A percentile compares a stretch with the other conserved stretches of the same genome.
Conservation (phyloP, 2,113 vertebrate species). For the Cheilinus undulatus region DNA sequence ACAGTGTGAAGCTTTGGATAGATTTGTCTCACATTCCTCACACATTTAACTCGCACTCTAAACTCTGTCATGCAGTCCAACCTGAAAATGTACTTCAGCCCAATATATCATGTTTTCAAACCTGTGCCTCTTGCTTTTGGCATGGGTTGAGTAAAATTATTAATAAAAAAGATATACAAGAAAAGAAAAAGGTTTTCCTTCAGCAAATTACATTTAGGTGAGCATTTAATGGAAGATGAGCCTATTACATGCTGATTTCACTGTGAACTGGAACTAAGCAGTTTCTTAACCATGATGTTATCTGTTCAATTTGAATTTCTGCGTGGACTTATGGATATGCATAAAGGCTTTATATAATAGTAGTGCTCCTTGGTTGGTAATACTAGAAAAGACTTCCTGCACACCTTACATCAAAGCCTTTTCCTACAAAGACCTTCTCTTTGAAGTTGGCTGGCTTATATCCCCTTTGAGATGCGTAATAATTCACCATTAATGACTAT, state of each 20-base stretch:
- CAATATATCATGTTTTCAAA: slow-evolving; percentile 8
- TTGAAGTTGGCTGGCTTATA: slow-evolving; percentile 46
- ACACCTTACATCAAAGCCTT: slow-evolving; percentile 41
- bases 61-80: background rate
- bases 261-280: background rate
- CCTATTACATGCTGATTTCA: background rate
- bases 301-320: slow-evolving; percentile 4
- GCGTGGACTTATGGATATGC: background rate
- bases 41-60: slow-evolving; percentile 34
- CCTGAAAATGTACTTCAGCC: slow-evolving; percentile 10
- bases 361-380: slow-evolving; percentile 2
- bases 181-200: background rate
- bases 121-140: background rate
- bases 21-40: slow-evolving; percentile 33
- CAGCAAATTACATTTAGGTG: background rate
- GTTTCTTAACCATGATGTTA: slow-evolving; percentile 2
- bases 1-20: slow-evolving; percentile 13
- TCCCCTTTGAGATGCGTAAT: slow-evolving; percentile 32
- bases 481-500: slow-evolving; percentile 56
- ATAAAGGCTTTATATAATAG: background rate
- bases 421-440: slow-evolving; percentile 13
- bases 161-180: background rate
- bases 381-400: slow-evolving; percentile 18
- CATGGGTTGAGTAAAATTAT: background rate
- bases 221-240: background rate